Evolutionary conservation across 2,797 vertebrate species (phyloP).

Genomic region (Rhinogobio ventralis): DNA sequence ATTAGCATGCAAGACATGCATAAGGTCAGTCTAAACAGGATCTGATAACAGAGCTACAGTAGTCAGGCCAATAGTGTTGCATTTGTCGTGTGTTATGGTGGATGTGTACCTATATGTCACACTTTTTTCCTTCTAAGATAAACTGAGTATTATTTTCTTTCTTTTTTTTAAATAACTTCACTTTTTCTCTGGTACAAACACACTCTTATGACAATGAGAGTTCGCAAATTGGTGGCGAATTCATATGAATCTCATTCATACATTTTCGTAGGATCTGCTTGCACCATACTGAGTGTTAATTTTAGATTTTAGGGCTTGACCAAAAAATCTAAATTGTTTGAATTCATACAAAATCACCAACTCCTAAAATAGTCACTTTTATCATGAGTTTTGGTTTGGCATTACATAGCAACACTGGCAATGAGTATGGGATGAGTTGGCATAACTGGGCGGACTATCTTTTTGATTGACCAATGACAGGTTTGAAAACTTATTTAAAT

Average conservation of each 20-base stretch:
- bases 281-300: neutral
- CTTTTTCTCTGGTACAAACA: neutral
- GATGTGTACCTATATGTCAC: neutral
- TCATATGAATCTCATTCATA: neutral
- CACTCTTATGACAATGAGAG: neutral
- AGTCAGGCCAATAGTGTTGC: neutral
- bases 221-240: neutral
- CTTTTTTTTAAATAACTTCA: neutral
- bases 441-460: neutral
- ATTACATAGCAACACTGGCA: neutral
- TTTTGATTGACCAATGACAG: neutral
- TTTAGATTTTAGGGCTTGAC: neutral
- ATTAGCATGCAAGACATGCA: conserved; percentile 82
- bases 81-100: neutral
- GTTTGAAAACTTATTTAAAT: too few relatives aligned
- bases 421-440: neutral
- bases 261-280: neutral
- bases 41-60: conserved; percentile 14
- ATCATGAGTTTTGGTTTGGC: neutral
- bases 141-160: neutral
- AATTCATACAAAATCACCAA: too few relatives aligned
- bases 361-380: neutral
- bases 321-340: neutral
- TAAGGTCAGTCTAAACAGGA: conserved; percentile 75
- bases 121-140: neutral